Percentiles rank a stretch among this genome's conserved stretches.
Conservation (phyloP, 1,140 invertebrate species). For the Pemphigus obesinymphae region DNA sequence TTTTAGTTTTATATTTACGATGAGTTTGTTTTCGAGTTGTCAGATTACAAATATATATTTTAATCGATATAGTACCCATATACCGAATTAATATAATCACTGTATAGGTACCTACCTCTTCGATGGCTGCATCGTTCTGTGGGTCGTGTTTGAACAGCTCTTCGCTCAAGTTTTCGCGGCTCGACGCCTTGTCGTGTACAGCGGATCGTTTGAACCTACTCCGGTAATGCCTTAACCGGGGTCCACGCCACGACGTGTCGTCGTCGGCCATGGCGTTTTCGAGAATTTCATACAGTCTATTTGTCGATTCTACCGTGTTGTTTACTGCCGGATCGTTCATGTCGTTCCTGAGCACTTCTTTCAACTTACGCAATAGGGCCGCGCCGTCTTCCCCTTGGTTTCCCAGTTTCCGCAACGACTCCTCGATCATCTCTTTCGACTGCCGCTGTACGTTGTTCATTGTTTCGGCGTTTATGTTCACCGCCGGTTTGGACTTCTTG, state of each 20-base stretch:
- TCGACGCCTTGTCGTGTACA: neutral
- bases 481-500: neutral
- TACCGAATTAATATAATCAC: no score
- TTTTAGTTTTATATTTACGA: no score
- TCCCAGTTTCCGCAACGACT: slow-evolving; percentile 20
- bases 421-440: slow-evolving; percentile 38
- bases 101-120: no score
- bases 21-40: no score
- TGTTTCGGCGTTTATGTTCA: slow-evolving; percentile 50
- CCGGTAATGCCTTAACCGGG: slow-evolving; percentile 18
- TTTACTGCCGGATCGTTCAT: neutral
- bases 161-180: neutral
- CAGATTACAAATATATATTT: no score
- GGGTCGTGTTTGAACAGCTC: slow-evolving; percentile 9
- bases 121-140: slow-evolving; percentile 25
- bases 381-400: slow-evolving; percentile 23
- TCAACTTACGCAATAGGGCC: slow-evolving; percentile 1
- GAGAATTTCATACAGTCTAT: slow-evolving; percentile 2
- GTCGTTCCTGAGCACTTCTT: slow-evolving; percentile 26
- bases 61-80: no score
- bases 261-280: slow-evolving; percentile 24
- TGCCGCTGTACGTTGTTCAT: slow-evolving; percentile 39
- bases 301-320: neutral
- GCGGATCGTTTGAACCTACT: slow-evolving; percentile 14
- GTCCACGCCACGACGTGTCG: slow-evolving; percentile 9